phyloP scores from a whole-genome alignment of 2,888 invertebrate species.

The Amphipoea oculea region DNA sequence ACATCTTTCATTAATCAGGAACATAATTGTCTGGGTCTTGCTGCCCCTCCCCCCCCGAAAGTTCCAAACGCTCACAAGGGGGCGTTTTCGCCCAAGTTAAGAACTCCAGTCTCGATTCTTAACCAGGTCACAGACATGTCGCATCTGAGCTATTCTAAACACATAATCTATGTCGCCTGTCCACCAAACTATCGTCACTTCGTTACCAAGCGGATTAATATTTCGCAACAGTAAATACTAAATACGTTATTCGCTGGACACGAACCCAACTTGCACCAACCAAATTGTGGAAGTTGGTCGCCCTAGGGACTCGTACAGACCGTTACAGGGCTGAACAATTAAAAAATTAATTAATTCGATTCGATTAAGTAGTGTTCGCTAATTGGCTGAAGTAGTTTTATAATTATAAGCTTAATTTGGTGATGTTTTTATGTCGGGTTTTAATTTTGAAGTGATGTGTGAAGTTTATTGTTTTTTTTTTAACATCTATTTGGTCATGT shows the following conservation, averaged over 20 bases:
- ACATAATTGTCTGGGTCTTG: too few relatives aligned
- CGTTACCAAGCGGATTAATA: constrained; percentile 88
- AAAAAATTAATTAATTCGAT: constrained; percentile 66
- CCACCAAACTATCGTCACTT: constrained; percentile 82
- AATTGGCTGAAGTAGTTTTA: constrained; percentile 57
- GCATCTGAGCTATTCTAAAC: constrained; percentile 57
- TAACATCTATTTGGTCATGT: not conserved
- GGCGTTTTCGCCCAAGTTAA: too few relatives aligned
- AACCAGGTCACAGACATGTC: constrained; percentile 43
- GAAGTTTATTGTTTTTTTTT: constrained; percentile 17
- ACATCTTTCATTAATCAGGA: too few relatives aligned
- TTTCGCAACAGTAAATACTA: constrained; percentile 89
- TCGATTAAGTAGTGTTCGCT: constrained; percentile 61
- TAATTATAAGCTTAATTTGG: constrained; percentile 55
- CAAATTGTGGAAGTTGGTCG: constrained; percentile 88
- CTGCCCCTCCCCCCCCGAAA: too few relatives aligned
- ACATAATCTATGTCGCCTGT: constrained; percentile 75
- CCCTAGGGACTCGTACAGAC: constrained; percentile 78
- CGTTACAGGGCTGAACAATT: constrained; percentile 70
- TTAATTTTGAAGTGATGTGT: constrained; percentile 22
- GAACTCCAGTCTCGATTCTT: not conserved
- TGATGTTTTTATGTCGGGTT: constrained; percentile 38
- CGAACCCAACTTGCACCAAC: constrained; percentile 80
- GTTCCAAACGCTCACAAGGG: too few relatives aligned
- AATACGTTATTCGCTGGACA: constrained; percentile 88